A percentile compares a stretch with the other conserved stretches of the same genome.
Evolutionary conservation across 37 sponge, comb jelly and placozoan species (phyloP).

Genomic region (Ianthella basta): DNA sequence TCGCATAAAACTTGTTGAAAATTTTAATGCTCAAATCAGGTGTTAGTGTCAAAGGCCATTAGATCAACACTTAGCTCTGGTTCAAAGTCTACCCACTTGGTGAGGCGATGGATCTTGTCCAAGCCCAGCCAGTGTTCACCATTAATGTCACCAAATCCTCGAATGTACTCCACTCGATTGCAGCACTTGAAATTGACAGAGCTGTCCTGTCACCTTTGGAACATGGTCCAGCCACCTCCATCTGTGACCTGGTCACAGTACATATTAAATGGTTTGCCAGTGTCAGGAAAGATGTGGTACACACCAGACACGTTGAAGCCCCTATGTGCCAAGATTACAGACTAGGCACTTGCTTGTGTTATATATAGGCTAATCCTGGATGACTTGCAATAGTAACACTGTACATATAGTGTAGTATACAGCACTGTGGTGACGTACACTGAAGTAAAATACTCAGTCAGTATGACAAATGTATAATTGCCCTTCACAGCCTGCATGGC

Average conservation of each 20-base stretch:
- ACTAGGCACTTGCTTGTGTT: too few relatives aligned
- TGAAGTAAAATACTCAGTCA: too few relatives aligned
- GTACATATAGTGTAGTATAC: too few relatives aligned
- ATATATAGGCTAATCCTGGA: too few relatives aligned
- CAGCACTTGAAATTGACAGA: slow-evolving; percentile 15
- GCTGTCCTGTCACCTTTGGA: slow-evolving; percentile 20
- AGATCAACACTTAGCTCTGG: slow-evolving; percentile 25
- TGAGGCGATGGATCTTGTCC: slow-evolving; percentile 27
- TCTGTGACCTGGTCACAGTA: slow-evolving; percentile 33
- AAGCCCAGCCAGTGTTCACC: slow-evolving; percentile 40
- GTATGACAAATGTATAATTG: too few relatives aligned
- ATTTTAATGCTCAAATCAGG: background rate
- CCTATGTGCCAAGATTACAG: too few relatives aligned
- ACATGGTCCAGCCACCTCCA: slow-evolving; percentile 35
- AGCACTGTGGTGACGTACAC: too few relatives aligned
- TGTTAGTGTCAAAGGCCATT: background rate
- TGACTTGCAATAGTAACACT: too few relatives aligned
- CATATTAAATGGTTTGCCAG: slow-evolving; percentile 7
- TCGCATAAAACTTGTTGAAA: background rate
- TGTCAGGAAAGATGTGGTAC: slow-evolving; percentile 24
- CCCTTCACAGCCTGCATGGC: too few relatives aligned
- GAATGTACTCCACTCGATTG: slow-evolving; percentile 24
- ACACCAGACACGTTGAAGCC: slow-evolving; percentile 9
- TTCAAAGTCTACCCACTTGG: slow-evolving; percentile 12
- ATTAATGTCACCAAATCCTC: background rate